These are phyloP conservation scores for Tetragonula carbonaria DNA, from an alignment of 2,888 invertebrate species.

Conservation along the genomic window DNA sequence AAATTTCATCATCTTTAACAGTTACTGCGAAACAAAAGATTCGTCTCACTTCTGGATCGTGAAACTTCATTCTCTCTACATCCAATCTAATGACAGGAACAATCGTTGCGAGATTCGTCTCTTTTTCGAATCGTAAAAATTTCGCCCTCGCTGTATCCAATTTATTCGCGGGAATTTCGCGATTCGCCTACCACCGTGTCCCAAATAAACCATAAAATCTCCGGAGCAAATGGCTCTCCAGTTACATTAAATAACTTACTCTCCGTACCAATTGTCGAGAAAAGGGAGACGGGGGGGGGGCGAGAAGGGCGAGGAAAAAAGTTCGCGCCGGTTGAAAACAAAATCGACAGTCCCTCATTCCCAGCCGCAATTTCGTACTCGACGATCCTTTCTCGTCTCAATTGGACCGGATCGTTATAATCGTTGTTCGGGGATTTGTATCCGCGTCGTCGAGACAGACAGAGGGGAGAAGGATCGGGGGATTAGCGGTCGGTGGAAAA, in stretches of 20 bases:
- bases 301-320: no score
- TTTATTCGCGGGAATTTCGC: neutral
- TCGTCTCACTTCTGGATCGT: neutral
- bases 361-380: slow-evolving; percentile 6
- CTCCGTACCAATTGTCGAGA: no score
- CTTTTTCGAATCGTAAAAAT: neutral
- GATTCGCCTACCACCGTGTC: neutral
- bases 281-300: no score
- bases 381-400: neutral
- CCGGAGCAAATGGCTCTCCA: no score
- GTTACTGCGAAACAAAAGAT: neutral
- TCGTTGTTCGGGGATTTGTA: slow-evolving; percentile 31
- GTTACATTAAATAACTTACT: neutral
- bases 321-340: neutral
- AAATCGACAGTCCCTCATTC: slow-evolving; percentile 12
- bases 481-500: slow-evolving; percentile 18
- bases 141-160: neutral
- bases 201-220: neutral
- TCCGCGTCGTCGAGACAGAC: slow-evolving; percentile 16
- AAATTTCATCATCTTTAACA: no score
- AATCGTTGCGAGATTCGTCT: neutral
- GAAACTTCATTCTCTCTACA: neutral
- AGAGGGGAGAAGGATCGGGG: neutral
- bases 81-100: no score
- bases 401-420: slow-evolving; percentile 9